A percentile compares a stretch with the other conserved stretches of the same genome.
These are phyloP conservation scores for Steinernema feltiae DNA, from an alignment of 1,140 invertebrate genomes.

Conservation along the genomic window DNA sequence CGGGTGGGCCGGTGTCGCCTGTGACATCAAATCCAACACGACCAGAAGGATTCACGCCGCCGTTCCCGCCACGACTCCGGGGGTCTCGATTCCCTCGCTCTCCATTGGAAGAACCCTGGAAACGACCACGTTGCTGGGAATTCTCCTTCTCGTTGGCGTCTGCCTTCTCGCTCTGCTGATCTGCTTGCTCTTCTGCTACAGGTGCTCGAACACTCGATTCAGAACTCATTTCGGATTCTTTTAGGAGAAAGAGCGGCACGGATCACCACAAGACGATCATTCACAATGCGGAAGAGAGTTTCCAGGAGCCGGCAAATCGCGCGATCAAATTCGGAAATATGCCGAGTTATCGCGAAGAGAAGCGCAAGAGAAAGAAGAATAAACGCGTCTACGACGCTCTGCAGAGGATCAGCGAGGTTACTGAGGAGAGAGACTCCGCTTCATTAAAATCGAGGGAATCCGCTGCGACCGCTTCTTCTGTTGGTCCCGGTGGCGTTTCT, in stretches of 20 bases:
- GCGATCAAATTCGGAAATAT: slow-evolving; percentile 56
- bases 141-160: slow-evolving; percentile 47
- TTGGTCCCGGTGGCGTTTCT: neutral
- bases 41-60: slow-evolving; percentile 30
- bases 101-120: slow-evolving; percentile 39
- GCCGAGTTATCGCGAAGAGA: slow-evolving; percentile 55
- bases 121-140: slow-evolving; percentile 49
- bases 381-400: slow-evolving; percentile 55
- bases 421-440: slow-evolving; percentile 50
- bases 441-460: slow-evolving; percentile 50
- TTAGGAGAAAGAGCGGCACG: neutral
- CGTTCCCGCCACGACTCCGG: neutral
- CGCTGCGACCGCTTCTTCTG: neutral
- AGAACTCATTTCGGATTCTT: neutral
- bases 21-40: slow-evolving; percentile 63
- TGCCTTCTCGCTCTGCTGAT: slow-evolving; percentile 48
- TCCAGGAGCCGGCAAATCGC: slow-evolving; percentile 37
- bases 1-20: slow-evolving; percentile 82
- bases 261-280: neutral
- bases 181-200: slow-evolving; percentile 51
- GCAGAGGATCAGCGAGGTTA: slow-evolving; percentile 53
- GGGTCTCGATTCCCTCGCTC: slow-evolving; percentile 34
- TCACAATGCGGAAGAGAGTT: slow-evolving; percentile 40
- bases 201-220: slow-evolving; percentile 15
- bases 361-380: slow-evolving; percentile 55